Conservation (phyloP, 2,888 invertebrate genomes). For the Amiota minor region DNA sequence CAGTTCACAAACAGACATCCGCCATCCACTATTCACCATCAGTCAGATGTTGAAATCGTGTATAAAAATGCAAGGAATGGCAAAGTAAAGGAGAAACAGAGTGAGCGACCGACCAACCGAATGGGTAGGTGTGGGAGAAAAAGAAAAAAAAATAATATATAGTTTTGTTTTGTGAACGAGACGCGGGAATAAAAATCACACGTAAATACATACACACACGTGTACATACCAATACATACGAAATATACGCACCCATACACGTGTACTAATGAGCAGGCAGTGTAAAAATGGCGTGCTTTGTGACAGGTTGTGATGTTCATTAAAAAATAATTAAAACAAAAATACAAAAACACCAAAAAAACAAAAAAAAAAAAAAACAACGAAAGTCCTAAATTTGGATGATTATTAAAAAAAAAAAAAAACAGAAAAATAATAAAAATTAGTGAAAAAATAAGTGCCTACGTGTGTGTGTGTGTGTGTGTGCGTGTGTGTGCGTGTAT, state of each 20-base stretch:
- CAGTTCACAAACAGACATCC: constrained; percentile 5
- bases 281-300: not conserved
- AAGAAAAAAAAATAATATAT: not conserved
- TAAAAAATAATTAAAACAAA: not conserved
- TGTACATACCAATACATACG: too few relatives aligned
- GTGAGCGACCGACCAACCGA: not conserved
- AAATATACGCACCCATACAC: too few relatives aligned
- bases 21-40: constrained; percentile 15
- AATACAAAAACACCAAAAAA: not conserved
- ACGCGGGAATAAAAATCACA: not conserved
- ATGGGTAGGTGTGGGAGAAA: too few relatives aligned
- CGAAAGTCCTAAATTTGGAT: not conserved
- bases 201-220: not conserved
- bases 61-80: not conserved
- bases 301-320: not conserved
- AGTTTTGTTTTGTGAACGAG: too few relatives aligned
- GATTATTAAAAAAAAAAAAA: not conserved
- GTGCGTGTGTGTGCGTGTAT: too few relatives aligned
- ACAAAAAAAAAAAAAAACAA: not conserved
- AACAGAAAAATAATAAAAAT: not conserved
- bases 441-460: not conserved
- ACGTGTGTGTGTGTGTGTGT: too few relatives aligned
- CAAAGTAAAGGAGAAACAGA: constrained; percentile 1
- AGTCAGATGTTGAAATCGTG: constrained; percentile 14
- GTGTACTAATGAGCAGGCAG: not conserved